Base-by-base conservation (phyloP, 2,888 invertebrate species). In the Muscina levida region DNA sequence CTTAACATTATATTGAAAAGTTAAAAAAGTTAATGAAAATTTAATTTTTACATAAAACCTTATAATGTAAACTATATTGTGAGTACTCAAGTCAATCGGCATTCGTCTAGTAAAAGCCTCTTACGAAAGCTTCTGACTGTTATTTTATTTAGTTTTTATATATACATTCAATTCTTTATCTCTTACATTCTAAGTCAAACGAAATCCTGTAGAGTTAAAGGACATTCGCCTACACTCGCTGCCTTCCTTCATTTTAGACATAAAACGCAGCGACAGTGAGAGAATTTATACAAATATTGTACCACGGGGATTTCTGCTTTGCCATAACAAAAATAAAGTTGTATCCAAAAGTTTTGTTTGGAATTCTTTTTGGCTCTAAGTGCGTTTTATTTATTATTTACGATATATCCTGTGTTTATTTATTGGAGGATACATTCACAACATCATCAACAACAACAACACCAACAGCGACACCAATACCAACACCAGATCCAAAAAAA, bases 281-380 rank as follows among this genome's bases (percentile, higher is more conserved):
- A 77, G 31, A 53, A 62, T 72, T 72, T 72, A 31, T n/a, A 67
- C 62, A 62, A 72, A 72, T 66, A 77, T 77, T 77, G 59, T 68
- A 68, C 72, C 48, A 62, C 31, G 15, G 77, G 72, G 77, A 72
- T 77, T 77, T 62, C 13, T 59, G 31, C 17, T 48, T 48, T 6
- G 17, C 19, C 11, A 8, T 15, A 42, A 8, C 19, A 22, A 6
- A 72, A 68, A 68, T 72, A 62, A 72, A 68, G 31, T 77, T 77
- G 22, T 72, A 62, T 53, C 51, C 13, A 24, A 72, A 62, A 62
- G 62, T 37, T 53, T 77, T 39, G 67, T 37, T 6, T 22, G 72
- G 22, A 22, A 53, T 77, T n/a, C n/a, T n/a, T 72, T 72, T 46
- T 48, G 67, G 42, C 39, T 72, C 46, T 42, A 44, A 77, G 67